Conservation (phyloP, 2,888 invertebrate genomes). For the Tetanocera ferruginea region DNA sequence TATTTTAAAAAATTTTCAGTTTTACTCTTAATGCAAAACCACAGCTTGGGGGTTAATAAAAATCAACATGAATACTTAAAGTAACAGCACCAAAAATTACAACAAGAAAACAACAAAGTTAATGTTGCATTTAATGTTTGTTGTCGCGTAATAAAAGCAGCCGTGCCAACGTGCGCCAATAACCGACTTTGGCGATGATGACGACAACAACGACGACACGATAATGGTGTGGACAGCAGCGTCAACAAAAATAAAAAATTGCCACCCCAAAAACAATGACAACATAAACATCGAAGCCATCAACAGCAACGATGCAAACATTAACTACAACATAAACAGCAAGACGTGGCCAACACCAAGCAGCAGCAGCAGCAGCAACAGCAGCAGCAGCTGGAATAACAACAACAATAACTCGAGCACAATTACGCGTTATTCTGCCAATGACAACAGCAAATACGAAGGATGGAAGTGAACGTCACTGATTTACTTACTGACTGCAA, state of each 20-base stretch:
- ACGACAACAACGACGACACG: not conserved
- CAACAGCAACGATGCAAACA: not conserved
- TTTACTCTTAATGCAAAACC: too few relatives aligned
- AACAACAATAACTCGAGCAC: conserved; percentile 21
- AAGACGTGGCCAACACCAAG: not conserved
- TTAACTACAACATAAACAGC: not conserved
- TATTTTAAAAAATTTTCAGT: too few relatives aligned
- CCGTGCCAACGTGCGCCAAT: not conserved
- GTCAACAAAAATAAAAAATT: not conserved
- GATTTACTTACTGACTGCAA: not conserved
- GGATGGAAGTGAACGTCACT: not conserved
- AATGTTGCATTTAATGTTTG: conserved; percentile 36
- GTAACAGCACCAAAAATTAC: not conserved
- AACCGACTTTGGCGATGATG: not conserved
- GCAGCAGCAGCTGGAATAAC: conserved; percentile 20
- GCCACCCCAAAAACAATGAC: conserved; percentile 5
- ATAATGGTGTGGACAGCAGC: conserved; percentile 10
- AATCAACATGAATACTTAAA: not conserved
- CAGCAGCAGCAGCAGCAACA: not conserved
- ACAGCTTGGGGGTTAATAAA: not conserved
- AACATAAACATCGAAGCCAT: conserved; percentile 1
- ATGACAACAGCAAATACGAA: too few relatives aligned
- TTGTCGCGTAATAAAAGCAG: conserved; percentile 28
- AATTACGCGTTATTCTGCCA: too few relatives aligned
- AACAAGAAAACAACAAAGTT: not conserved